Percentiles rank a stretch among this genome's conserved stretches.
Evolutionary conservation across 2,113 vertebrate species (phyloP).

Genomic region (Pycnonotus jocosus): DNA sequence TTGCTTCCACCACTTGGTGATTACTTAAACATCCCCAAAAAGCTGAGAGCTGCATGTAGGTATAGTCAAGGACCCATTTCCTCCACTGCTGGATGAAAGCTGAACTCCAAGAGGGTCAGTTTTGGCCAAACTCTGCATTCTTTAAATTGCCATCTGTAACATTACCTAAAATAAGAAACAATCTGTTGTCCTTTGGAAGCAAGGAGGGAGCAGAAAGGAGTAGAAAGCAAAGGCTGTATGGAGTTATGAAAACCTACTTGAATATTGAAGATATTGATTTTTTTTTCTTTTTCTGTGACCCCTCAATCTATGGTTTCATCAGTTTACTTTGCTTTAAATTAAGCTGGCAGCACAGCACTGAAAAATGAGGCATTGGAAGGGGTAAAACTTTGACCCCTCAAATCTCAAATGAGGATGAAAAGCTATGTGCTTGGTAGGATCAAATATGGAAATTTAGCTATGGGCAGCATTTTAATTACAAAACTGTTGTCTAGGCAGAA

Average conservation of each 20-base stretch:
- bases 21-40: not conserved
- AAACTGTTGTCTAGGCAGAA: not conserved
- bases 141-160: not conserved
- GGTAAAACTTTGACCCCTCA: conserved; percentile 33
- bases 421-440: not conserved
- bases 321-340: conserved; percentile 49
- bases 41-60: not conserved
- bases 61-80: not conserved
- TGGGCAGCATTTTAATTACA: not conserved
- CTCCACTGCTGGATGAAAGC: not conserved
- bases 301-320: conserved; percentile 32
- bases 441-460: conserved; percentile 5
- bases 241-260: not conserved
- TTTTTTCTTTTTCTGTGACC: conserved; percentile 30
- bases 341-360: not conserved
- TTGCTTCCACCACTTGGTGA: not conserved
- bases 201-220: not conserved
- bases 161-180: not conserved
- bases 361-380: conserved; percentile 30
- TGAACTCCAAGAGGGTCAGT: not conserved
- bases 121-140: not conserved
- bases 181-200: not conserved
- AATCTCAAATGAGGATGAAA: conserved; percentile 31
- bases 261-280: conserved; percentile 54
- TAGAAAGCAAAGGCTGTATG: not conserved